Percentiles rank a stretch among this genome's conserved stretches.
Evolutionary conservation across 2,888 invertebrate genomes (phyloP).

Genomic region (Merodon equestris): DNA sequence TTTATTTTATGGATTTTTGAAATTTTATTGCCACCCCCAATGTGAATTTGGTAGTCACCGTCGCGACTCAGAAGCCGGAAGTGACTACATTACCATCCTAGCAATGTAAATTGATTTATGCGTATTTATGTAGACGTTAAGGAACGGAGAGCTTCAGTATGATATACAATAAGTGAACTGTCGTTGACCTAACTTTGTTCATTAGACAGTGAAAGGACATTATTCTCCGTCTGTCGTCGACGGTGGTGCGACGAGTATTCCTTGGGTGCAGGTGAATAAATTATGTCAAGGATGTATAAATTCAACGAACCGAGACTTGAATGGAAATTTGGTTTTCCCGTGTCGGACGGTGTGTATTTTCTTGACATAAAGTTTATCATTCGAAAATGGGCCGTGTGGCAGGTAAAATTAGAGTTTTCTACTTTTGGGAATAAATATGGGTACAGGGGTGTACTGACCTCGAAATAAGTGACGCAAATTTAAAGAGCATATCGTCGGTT

Average conservation of each 20-base stretch:
- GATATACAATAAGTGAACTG: not conserved
- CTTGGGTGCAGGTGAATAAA: conserved; percentile 59
- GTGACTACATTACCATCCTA: conserved; percentile 61
- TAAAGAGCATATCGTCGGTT: too few relatives aligned
- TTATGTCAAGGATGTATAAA: conserved; percentile 34
- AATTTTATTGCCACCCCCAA: conserved; percentile 59
- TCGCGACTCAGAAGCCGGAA: conserved; percentile 58
- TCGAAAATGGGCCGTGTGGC: not conserved
- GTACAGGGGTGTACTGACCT: too few relatives aligned
- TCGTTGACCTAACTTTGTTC: conserved; percentile 53
- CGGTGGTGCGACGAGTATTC: conserved; percentile 26
- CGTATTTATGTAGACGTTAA: conserved; percentile 31
- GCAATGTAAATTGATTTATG: conserved; percentile 66
- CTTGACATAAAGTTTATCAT: conserved; percentile 59
- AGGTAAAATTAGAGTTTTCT: too few relatives aligned
- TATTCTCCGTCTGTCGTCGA: conserved; percentile 62
- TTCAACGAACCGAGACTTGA: not conserved
- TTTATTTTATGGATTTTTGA: conserved; percentile 67
- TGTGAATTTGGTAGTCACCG: conserved; percentile 45
- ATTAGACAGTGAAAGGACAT: conserved; percentile 57
- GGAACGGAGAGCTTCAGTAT: conserved; percentile 8
- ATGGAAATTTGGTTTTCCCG: too few relatives aligned
- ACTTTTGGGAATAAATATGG: too few relatives aligned
- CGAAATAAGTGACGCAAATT: too few relatives aligned
- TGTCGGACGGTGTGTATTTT: conserved; percentile 37